phyloP scores from a whole-genome alignment of 92 coral and sea anemone species.

The Bergia puertoricense region DNA sequence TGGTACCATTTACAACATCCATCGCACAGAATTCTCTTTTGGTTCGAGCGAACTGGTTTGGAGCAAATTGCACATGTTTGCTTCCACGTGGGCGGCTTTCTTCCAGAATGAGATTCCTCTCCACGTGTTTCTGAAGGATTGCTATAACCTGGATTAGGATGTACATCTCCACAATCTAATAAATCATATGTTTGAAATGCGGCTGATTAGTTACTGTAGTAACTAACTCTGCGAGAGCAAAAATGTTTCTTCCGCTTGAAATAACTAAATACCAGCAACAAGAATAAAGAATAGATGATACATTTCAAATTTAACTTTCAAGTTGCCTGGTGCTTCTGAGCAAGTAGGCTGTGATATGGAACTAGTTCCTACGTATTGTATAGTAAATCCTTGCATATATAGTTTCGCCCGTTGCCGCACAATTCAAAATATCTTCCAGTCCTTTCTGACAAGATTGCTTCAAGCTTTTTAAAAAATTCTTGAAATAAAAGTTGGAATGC shows the following conservation, averaged over 20 bases:
- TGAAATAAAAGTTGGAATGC: too few relatives aligned
- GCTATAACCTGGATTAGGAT: slow-evolving; percentile 47
- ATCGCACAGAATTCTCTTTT: slow-evolving; percentile 32
- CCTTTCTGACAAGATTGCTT: too few relatives aligned
- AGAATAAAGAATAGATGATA: too few relatives aligned
- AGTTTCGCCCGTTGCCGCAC: too few relatives aligned
- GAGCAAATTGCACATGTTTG: slow-evolving; percentile 44
- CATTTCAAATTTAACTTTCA: too few relatives aligned
- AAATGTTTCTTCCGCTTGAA: slow-evolving; percentile 45
- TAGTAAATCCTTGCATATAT: too few relatives aligned
- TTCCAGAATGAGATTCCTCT: slow-evolving; percentile 20
- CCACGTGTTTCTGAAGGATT: slow-evolving; percentile 24
- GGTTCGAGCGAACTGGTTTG: slow-evolving; percentile 45
- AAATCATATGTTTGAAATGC: slow-evolving; percentile 30
- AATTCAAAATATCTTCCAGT: too few relatives aligned
- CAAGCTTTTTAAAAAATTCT: too few relatives aligned
- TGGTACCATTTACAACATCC: slow-evolving; percentile 54
- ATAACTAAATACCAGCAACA: too few relatives aligned
- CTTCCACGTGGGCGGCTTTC: slow-evolving; percentile 54
- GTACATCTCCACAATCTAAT: slow-evolving; percentile 47
- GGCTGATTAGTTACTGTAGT: slow-evolving; percentile 41
- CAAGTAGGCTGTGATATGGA: too few relatives aligned
- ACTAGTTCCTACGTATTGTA: too few relatives aligned
- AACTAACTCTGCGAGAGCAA: slow-evolving; percentile 38
- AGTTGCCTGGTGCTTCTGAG: too few relatives aligned